Evolutionary conservation across 2,888 invertebrate genomes (phyloP), one percentile per base, ranked within the genome.

Genomic region (Diarsia dahlii): DNA sequence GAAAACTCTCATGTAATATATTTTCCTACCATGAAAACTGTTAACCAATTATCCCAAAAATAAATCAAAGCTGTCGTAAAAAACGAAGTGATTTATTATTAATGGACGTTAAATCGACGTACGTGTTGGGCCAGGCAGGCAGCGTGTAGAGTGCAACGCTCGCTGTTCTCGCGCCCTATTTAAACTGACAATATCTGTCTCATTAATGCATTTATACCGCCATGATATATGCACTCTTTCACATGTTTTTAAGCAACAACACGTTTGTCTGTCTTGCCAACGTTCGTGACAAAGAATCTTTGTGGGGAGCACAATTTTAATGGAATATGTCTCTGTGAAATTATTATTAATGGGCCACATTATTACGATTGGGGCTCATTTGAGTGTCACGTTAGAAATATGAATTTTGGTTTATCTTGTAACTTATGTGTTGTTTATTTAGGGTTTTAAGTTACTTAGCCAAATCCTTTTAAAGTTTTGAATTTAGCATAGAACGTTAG

Each of bases 181-280:
- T 89, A 89, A 90, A 88, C 89, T 89, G 90, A 89, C 89, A 91
- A 89, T 91, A 89, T 89, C 87, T 89, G 90, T 92, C 91, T 92
- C 93, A 91, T 93, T 92, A 91, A 91, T 90, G 89, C 87, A 90
- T 89, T 89, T 88, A 84, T 74, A 79, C 73, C 15, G 75, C 48
- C 77, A 82, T 84, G 70, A 84, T 87, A 85, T 82, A 88, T 84
- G 71, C 70, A 69, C 71, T 71, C 52, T 74, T 74, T 80, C 81
- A 78, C 71, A 70, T 68, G 54, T 73, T 77, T 84, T 78, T 80
- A 68, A 81, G 80, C 77, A 74, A 78, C 66, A 81, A 76, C 64
- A 50, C 34, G 76, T 64, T 80, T 58, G 63, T 84, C 45, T 71
- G 74, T 73, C 66, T 84, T 83, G 70, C 56, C 64, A 72, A 54